These are phyloP conservation scores for Drosophila longiperda DNA, from an alignment of 2,888 invertebrate genomes.

Conservation along the genomic window DNA sequence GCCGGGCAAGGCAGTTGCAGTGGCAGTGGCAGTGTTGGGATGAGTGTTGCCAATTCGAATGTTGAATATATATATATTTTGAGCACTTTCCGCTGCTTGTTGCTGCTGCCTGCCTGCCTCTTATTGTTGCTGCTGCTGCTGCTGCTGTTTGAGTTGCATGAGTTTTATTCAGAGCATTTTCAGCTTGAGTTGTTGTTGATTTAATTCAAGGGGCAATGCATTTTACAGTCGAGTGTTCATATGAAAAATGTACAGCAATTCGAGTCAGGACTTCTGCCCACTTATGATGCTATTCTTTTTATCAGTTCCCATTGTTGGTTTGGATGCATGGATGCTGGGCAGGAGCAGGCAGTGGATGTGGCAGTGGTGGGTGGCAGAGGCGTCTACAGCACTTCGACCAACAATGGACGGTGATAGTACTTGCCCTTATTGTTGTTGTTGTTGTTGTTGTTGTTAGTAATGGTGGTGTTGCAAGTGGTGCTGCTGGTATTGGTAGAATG, in stretches of 20 bases:
- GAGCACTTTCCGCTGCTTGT: constrained; percentile 34
- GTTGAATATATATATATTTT: constrained; percentile 39
- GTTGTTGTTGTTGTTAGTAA: constrained; percentile 26
- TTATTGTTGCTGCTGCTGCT: constrained; percentile 15
- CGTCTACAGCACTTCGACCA: constrained; percentile 14
- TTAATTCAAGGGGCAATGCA: constrained; percentile 80
- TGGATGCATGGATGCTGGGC: constrained; percentile 9
- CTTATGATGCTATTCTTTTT: constrained; percentile 64
- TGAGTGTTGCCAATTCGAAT: constrained; percentile 32
- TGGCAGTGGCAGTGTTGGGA: constrained; percentile 4
- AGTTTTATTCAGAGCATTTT: constrained; percentile 41
- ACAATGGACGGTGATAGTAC: constrained; percentile 33
- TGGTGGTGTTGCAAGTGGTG: constrained; percentile 8
- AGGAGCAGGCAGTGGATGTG: background rate
- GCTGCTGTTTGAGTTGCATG: constrained; percentile 23
- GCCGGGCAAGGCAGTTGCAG: background rate
- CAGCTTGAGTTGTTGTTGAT: constrained; percentile 76
- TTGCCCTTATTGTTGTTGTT: constrained; percentile 20
- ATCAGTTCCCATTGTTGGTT: constrained; percentile 54
- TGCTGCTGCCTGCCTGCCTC: constrained; percentile 15
- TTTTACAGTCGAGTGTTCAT: constrained; percentile 71
- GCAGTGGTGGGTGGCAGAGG: background rate
- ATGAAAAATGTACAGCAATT: constrained; percentile 74
- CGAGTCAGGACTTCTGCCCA: constrained; percentile 57
- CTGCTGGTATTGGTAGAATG: constrained; percentile 37